Conservation (phyloP, 35 echinoderm and acorn worm genomes). For the Amphiura filiformis region DNA sequence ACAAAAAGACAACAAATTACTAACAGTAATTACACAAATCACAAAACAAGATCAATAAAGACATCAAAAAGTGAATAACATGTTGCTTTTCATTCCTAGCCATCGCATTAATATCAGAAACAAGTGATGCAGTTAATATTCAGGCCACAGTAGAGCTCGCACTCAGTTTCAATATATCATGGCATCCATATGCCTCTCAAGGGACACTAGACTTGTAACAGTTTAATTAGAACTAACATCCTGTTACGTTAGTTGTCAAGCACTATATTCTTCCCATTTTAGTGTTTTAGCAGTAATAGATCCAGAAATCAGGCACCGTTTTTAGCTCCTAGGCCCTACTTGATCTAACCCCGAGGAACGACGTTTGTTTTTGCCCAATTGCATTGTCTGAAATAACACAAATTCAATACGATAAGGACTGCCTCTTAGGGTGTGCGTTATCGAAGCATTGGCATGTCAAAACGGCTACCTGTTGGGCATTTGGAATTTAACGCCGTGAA, state of each 20-base stretch:
- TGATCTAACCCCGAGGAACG: neutral
- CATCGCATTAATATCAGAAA: no score
- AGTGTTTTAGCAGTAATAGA: neutral
- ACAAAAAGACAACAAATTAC: no score
- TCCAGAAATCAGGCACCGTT: neutral
- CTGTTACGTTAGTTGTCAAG: neutral
- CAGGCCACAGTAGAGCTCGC: no score
- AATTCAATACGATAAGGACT: neutral
- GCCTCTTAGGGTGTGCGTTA: neutral
- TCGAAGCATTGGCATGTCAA: neutral
- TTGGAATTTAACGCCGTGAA: neutral
- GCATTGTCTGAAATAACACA: neutral
- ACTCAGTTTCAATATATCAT: no score
- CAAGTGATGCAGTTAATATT: no score
- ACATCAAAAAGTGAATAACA: no score
- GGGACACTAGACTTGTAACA: neutral
- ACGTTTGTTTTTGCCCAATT: neutral
- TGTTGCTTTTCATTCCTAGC: no score
- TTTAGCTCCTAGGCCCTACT: slow-evolving; percentile 6
- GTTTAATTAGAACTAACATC: slow-evolving; percentile 11
- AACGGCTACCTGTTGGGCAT: neutral
- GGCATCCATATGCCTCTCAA: neutral
- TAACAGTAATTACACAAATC: no score
- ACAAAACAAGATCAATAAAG: no score
- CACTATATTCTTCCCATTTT: neutral